Conservation (phyloP, 2,888 invertebrate species). For the Listrodromus nycthemerus region DNA sequence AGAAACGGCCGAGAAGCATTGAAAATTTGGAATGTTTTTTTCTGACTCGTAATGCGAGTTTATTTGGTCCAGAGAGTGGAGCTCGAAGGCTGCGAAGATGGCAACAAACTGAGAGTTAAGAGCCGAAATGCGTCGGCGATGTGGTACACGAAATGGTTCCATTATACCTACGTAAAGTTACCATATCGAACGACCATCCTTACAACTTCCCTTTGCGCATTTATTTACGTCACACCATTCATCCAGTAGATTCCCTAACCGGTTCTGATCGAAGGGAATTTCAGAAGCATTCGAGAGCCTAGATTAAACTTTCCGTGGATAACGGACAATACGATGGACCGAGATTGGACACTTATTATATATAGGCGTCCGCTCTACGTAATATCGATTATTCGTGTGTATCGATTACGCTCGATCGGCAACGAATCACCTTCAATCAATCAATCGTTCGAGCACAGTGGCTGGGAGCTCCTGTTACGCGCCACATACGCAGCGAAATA, state of each 20-base stretch:
- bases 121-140: slow-evolving; percentile 3
- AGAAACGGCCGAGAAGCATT: too few relatives aligned
- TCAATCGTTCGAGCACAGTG: slow-evolving; percentile 8
- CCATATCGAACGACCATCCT: neutral
- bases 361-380: neutral
- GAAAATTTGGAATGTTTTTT: neutral
- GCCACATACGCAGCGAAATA: neutral
- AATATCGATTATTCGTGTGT: neutral
- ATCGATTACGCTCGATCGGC: slow-evolving; percentile 8
- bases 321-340: neutral
- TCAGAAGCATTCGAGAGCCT: neutral
- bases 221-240: slow-evolving; percentile 6
- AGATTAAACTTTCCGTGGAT: neutral
- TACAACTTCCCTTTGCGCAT: slow-evolving; percentile 5
- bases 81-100: neutral
- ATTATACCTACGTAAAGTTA: slow-evolving; percentile 8
- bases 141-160: slow-evolving; percentile 19
- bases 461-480: neutral
- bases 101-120: neutral
- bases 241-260: neutral
- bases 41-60: neutral
- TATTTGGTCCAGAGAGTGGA: neutral
- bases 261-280: neutral
- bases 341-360: neutral
- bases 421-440: slow-evolving; percentile 14